Conservation (phyloP, 2,797 vertebrate genomes). For the Syndactyla subalaris region DNA sequence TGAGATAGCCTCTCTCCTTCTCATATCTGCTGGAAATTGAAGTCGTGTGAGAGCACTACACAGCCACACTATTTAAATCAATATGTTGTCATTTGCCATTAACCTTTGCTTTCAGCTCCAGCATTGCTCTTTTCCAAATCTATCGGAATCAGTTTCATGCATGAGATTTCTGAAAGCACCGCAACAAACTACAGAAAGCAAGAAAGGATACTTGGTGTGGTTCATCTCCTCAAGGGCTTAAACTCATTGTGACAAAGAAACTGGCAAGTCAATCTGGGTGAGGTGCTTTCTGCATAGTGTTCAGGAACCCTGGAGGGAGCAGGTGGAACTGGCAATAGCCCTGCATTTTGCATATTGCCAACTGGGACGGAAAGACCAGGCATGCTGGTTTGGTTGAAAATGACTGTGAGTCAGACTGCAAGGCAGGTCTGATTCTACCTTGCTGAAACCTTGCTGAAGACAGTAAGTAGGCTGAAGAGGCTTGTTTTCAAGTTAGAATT, state of each 20-base stretch:
- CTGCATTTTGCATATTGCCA: background rate
- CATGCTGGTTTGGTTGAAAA: background rate
- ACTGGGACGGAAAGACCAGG: background rate
- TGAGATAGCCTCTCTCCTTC: background rate
- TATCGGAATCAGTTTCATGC: background rate
- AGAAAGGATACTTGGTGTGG: background rate
- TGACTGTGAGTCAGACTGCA: background rate
- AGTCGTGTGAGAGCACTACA: background rate
- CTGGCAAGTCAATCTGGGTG: background rate
- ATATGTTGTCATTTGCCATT: background rate
- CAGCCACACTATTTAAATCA: background rate
- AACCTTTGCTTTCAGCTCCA: background rate
- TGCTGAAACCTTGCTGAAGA: background rate
- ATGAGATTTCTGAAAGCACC: background rate
- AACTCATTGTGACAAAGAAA: background rate
- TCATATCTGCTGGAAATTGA: background rate
- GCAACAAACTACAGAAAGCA: background rate
- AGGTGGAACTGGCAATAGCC: background rate
- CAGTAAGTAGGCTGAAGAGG: background rate
- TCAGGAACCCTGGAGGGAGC: background rate
- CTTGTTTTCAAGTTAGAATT: background rate
- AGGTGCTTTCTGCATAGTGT: background rate
- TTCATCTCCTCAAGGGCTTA: background rate
- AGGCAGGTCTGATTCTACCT: background rate
- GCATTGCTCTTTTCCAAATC: background rate